phyloP scores from a whole-genome alignment of 2,797 vertebrate genomes.

The Typhlichthys eigenmanni region DNA sequence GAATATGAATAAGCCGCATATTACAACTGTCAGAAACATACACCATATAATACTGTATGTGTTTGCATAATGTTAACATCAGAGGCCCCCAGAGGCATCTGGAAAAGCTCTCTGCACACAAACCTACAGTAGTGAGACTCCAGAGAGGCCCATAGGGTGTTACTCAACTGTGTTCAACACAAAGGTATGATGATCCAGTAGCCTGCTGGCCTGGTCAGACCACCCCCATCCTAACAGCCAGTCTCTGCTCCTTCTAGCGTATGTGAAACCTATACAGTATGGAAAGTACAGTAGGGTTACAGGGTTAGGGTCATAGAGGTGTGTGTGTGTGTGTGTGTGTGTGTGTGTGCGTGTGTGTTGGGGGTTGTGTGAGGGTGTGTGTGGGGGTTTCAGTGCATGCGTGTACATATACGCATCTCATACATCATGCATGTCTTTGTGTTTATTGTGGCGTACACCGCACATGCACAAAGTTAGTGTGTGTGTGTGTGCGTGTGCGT shows the following conservation, averaged over 20 bases:
- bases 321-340: neutral
- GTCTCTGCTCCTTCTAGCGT: too few relatives aligned
- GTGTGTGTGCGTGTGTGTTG: neutral
- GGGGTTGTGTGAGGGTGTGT: neutral
- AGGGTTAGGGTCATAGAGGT: neutral
- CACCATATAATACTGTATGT: neutral
- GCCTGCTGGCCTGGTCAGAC: too few relatives aligned
- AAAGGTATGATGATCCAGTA: neutral
- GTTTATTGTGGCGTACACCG: neutral
- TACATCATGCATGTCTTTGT: conserved; percentile 1
- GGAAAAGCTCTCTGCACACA: conserved; percentile 41
- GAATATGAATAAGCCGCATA: conserved; percentile 51
- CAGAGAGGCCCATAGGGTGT: neutral
- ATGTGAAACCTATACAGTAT: neutral
- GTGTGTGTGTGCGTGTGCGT: conserved; percentile 14
- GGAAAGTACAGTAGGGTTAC: neutral
- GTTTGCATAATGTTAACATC: conserved; percentile 21
- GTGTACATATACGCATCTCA: too few relatives aligned
- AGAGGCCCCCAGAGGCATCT: conserved; percentile 57
- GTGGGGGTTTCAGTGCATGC: conserved; percentile 9
- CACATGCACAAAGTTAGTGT: conserved; percentile 21
- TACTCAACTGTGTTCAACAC: conserved; percentile 22
- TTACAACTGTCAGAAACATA: conserved; percentile 45
- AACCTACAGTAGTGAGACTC: neutral
- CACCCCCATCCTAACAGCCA: too few relatives aligned